Percentiles rank a stretch among this genome's conserved stretches.
Conservation (phyloP, 2,113 vertebrate species). For the Emydura subglobosa region DNA sequence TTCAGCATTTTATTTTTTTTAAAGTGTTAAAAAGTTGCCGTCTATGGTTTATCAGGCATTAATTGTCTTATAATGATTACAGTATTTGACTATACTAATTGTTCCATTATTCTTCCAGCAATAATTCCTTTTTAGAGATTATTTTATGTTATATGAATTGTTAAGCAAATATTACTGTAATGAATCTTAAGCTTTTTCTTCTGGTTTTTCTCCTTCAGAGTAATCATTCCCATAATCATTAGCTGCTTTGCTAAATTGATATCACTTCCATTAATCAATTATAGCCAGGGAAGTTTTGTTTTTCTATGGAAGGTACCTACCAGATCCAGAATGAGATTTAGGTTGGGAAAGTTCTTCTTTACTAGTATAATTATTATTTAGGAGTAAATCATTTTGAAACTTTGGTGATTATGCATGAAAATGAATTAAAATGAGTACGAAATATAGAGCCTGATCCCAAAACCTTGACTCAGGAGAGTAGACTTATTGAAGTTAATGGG, state of each 20-base stretch:
- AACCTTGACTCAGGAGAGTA: not conserved
- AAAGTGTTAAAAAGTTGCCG: not conserved
- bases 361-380: not conserved
- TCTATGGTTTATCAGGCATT: slow-evolving; percentile 12
- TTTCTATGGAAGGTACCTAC: not conserved
- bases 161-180: not conserved
- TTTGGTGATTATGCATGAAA: not conserved
- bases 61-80: not conserved
- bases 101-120: not conserved
- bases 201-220: slow-evolving; percentile 3
- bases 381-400: not conserved
- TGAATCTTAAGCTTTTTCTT: not conserved
- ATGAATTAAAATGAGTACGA: not conserved
- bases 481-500: not conserved
- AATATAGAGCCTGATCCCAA: not conserved
- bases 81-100: not conserved
- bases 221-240: not conserved
- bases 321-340: not conserved
- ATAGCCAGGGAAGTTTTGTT: not conserved
- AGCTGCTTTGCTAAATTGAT: not conserved
- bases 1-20: not conserved
- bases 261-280: not conserved
- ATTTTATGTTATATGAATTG: not conserved
- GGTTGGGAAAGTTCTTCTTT: not conserved
- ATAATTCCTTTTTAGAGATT: not conserved